Percentiles rank a stretch among this genome's conserved stretches.
Evolutionary conservation across 2,113 vertebrate species (phyloP).

Genomic region (Macquaria australasica): DNA sequence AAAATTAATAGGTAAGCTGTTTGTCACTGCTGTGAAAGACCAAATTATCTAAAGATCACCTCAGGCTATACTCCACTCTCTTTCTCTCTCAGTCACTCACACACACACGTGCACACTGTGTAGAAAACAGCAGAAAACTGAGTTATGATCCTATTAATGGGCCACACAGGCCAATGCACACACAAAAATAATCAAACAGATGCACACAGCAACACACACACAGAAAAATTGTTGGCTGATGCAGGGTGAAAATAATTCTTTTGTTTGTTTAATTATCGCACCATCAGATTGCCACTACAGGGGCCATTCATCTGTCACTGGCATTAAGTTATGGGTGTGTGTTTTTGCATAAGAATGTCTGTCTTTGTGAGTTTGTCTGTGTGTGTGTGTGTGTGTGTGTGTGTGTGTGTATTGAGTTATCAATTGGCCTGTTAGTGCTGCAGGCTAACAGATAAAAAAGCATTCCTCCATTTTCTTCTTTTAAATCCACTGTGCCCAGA

Average conservation of each 20-base stretch:
- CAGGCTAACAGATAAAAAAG: slow-evolving; percentile 54
- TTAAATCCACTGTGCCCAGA: slow-evolving; percentile 10
- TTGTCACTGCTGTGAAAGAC: slow-evolving; percentile 1
- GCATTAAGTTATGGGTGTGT: slow-evolving; percentile 40
- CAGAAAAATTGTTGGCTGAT: slow-evolving; percentile 24
- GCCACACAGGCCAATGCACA: slow-evolving; percentile 13
- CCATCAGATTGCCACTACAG: slow-evolving; percentile 46
- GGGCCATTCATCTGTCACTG: slow-evolving; percentile 42
- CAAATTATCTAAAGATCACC: slow-evolving; percentile 17
- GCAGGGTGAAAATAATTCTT: slow-evolving; percentile 52
- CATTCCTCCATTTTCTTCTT: slow-evolving; percentile 25
- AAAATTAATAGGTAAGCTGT: background rate
- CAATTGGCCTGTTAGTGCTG: slow-evolving; percentile 40
- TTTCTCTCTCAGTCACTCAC: background rate
- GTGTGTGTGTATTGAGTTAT: slow-evolving; percentile 24
- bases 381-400: slow-evolving; percentile 8
- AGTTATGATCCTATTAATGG: slow-evolving; percentile 47
- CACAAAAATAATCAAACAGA: slow-evolving; percentile 26
- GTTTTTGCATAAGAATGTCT: background rate
- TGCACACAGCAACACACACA: slow-evolving; percentile 22
- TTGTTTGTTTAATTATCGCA: slow-evolving; percentile 64
- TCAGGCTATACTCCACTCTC: background rate
- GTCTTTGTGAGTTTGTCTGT: slow-evolving; percentile 1
- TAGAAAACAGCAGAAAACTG: slow-evolving; percentile 35
- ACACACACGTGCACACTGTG: slow-evolving; percentile 11